Conservation (phyloP, 2,113 vertebrate species). For the Antidorcas marsupialis region DNA sequence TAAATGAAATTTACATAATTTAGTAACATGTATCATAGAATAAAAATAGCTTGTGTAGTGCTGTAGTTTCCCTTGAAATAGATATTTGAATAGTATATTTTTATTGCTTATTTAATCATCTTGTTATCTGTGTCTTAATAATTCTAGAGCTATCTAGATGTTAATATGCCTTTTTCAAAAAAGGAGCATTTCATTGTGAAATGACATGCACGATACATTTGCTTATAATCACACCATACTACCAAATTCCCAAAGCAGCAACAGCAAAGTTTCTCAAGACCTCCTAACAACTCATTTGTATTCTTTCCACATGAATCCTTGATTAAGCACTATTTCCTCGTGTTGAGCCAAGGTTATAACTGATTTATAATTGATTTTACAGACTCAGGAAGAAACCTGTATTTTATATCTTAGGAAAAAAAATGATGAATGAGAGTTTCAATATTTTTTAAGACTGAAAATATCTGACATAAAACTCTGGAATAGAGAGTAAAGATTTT, state of each 20-base stretch:
- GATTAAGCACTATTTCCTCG: background rate
- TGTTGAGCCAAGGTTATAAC: background rate
- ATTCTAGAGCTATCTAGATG: background rate
- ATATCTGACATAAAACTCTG: background rate
- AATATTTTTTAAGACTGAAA: background rate
- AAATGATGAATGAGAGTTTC: background rate
- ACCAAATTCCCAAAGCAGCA: background rate
- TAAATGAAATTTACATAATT: background rate
- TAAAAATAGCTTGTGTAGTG: background rate
- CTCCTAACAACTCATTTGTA: slow-evolving; percentile 20
- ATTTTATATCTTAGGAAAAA: background rate
- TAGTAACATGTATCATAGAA: background rate
- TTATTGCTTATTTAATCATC: slow-evolving; percentile 10
- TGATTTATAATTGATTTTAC: background rate
- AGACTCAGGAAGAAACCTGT: background rate
- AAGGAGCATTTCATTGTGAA: slow-evolving; percentile 41
- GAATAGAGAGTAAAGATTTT: background rate
- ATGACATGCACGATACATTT: background rate
- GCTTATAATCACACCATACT: background rate
- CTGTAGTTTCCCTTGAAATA: background rate
- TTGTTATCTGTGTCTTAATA: background rate
- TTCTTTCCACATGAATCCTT: background rate
- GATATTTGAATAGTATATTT: background rate
- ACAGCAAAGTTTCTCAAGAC: background rate
- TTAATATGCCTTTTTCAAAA: background rate